Base-by-base conservation (phyloP, 92 coral and sea anemone genomes). In the Montipora capitata region DNA sequence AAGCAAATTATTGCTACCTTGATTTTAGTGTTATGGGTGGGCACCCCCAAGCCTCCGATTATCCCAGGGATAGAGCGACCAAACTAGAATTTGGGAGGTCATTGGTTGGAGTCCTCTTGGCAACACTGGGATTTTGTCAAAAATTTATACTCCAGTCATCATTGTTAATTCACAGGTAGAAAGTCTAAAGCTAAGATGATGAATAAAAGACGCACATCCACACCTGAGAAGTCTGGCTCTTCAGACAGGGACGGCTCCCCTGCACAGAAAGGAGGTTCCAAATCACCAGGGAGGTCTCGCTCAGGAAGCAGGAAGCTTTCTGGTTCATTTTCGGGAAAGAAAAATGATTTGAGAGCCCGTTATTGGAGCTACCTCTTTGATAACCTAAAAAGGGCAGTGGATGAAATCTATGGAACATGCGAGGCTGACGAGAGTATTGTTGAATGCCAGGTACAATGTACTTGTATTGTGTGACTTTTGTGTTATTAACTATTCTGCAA, bases 281-380 rank as follows among this genome's bases (percentile, higher is more conserved):
- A 95, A 44, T 95, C 96, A 7, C 98, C 98, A 0, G 89, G 65
- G 72, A 81, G 98, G 17, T 79, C 92, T 48, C 90, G 93, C 64
- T 85, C 96, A 4, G 90, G 92, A 10, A 84, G 76, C 78, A 85
- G 98, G 35, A 95, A 95, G 83, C 79, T 85, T 62, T 95, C 96
- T 2, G 84, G 92, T 12, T 91, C 95, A 51, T 97, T 96, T 62
- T 91, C 95, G 1, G 95, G 96, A 71, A 95, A 93, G 81, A 97
- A 95, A 77, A 94, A 93, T 64, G 99, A 97, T 38, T 93, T 97
- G 39, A 90, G 99, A 56, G 99, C 99, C 2, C 89, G 99, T 15
- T 97, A 97, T 77, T 97, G 99, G 99, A 95, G 98, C 52, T 97
- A 97, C 86, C 77, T 97, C 86, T 97, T 97, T 92, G 99, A 97